phyloP scores from a whole-genome alignment of 2,888 invertebrate genomes.

The Limenitis camilla region DNA sequence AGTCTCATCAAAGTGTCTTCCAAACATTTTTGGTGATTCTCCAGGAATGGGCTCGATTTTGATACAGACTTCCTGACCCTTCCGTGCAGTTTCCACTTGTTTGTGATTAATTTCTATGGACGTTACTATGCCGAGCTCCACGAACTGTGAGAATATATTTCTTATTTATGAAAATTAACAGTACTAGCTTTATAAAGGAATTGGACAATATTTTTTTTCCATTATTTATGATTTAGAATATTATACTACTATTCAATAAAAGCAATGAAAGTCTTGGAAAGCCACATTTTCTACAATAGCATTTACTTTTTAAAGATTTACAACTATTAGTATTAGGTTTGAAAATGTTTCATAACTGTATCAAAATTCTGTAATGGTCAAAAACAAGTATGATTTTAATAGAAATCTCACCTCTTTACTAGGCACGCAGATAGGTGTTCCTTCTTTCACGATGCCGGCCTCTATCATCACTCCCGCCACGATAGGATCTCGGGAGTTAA shows the following conservation, averaged over 20 bases:
- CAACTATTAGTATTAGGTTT: too few species aligned
- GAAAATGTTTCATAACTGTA: too few species aligned
- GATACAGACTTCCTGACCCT: conserved; percentile 96
- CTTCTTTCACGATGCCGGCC: conserved; percentile 94
- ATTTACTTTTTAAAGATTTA: too few species aligned
- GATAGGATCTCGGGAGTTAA: conserved; percentile 99
- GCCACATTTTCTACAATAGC: too few species aligned
- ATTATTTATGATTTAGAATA: too few species aligned
- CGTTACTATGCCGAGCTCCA: conserved; percentile 94
- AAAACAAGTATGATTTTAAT: too few species aligned
- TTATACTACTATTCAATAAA: too few species aligned
- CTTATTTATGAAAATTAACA: too few species aligned
- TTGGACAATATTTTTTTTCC: too few species aligned
- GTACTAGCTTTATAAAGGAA: neutral
- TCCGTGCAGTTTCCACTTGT: conserved; percentile 92
- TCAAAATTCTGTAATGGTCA: too few species aligned
- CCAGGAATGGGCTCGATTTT: conserved; percentile 98
- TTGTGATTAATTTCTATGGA: conserved; percentile 98
- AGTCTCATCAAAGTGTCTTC: conserved; percentile 97
- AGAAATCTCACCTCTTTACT: conserved; percentile 94
- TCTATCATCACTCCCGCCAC: conserved; percentile 97
- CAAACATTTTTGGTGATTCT: conserved; percentile 99
- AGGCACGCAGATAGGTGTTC: conserved; percentile 98
- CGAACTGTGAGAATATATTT: conserved; percentile 77
- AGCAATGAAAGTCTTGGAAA: too few species aligned